Base-by-base conservation (phyloP, 2,113 vertebrate genomes). In the Actinemys pallida region DNA sequence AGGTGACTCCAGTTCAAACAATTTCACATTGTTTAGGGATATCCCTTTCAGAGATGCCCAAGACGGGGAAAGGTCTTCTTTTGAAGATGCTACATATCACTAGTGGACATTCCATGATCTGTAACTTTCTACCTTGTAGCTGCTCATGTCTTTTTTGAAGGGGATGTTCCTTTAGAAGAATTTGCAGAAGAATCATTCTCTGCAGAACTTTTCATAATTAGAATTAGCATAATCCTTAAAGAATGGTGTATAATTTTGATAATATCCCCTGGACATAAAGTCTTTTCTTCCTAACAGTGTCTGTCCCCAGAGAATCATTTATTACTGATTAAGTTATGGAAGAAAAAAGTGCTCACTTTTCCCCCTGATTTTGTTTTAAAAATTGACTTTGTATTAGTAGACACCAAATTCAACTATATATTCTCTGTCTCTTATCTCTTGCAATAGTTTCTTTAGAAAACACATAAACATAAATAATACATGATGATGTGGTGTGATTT, bases 221-320 rank as follows among this genome's bases (percentile, higher is more conserved):
- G 45, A 87, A 78, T 92, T 72, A 83, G 65, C 80, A 87, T 92
- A 87, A 92, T 92, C 84, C 54, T 78, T 92, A 47, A 78, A 87
- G 81, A 83, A 69, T 56, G 27, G n/a, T 83, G 45, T 49, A 92
- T 84, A 88, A 81, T 88, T 92, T 47, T 47, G 19, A 52, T 88
- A 84, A 88, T 84, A 75, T 65, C 29, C 22, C 25, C 31, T 65
- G 22, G 45, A 83, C 78, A 79, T 83, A 91, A 62, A 85, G 39
- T 13, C 14, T 65, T 65, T 35, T 65, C 29, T 65, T 35, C 62
- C 31, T 84, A 52, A 42, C 19, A 24, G 39, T 75, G 39, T 11
- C 57, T 76, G 81, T 69, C 47, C 4, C 6, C 45, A 56, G 54
- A 91, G 53, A 81, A 83, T 53, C 47, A 82, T 8, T 22, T 78